These are phyloP conservation scores for Istiophorus platypterus DNA, from an alignment of 2,113 vertebrate genomes.

Conservation along the genomic window DNA sequence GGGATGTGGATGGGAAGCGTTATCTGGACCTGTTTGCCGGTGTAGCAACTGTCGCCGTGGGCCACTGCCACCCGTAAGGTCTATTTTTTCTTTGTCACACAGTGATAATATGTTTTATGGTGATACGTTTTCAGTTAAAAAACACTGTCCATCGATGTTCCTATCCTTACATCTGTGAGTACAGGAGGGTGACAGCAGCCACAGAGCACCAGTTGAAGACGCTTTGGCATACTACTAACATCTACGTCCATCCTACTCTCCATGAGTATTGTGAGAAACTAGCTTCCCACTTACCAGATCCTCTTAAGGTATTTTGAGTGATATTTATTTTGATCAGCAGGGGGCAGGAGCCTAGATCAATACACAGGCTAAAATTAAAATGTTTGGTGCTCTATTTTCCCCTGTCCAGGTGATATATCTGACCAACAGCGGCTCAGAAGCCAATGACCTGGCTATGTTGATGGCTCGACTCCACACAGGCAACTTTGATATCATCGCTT, in stretches of 20 bases:
- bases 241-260: conserved; percentile 88
- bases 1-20: conserved; percentile 90
- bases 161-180: not conserved
- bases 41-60: conserved; percentile 92
- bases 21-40: conserved; percentile 96
- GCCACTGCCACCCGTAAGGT: conserved; percentile 97
- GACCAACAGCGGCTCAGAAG: conserved; percentile 95
- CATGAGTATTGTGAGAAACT: conserved; percentile 93
- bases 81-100: not conserved
- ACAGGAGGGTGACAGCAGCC: conserved; percentile 88
- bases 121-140: not conserved
- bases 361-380: not conserved
- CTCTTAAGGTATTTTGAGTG: conserved; percentile 89
- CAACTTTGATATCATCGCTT: conserved; percentile 89
- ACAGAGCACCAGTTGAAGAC: conserved; percentile 87
- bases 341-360: not conserved
- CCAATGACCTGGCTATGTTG: conserved; percentile 93
- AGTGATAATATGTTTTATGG: not conserved
- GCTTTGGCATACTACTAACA: conserved; percentile 90
- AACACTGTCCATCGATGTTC: not conserved
- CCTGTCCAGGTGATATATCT: conserved; percentile 89
- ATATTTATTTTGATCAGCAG: not conserved
- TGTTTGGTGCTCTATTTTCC: conserved; percentile 1
- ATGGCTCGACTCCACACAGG: conserved; percentile 91
- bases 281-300: conserved; percentile 88